Conservation (phyloP, 2,113 vertebrate species). For the Carollia perspicillata region DNA sequence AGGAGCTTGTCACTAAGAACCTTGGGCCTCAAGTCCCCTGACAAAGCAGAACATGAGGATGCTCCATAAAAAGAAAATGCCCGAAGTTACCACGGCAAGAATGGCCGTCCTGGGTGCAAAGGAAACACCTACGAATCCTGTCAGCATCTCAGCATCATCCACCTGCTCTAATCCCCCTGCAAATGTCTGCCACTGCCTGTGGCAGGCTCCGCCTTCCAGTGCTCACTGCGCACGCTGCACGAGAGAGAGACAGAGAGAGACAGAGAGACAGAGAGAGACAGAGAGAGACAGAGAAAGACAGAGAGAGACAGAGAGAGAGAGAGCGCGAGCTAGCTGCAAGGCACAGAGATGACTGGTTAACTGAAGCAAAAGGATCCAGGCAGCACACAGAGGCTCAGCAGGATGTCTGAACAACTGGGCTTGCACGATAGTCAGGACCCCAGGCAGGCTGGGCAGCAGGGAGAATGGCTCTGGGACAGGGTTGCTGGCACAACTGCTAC, state of each 20-base stretch:
- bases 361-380: background rate
- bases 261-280: too few species aligned
- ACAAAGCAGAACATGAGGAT: background rate
- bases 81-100: background rate
- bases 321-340: background rate
- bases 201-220: background rate
- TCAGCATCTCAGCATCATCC: background rate
- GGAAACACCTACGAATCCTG: background rate
- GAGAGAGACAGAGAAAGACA: too few species aligned
- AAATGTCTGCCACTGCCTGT: rapidly evolving
- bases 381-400: background rate
- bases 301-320: too few species aligned
- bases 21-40: background rate
- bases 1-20: background rate
- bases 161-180: too few species aligned
- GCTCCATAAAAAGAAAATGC: background rate
- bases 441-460: background rate
- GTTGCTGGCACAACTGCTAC: background rate
- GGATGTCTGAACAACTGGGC: background rate
- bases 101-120: background rate
- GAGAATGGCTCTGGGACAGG: background rate
- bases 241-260: too few species aligned
- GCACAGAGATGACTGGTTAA: background rate
- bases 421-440: background rate
- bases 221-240: too few species aligned